phyloP scores from a whole-genome alignment of 2,113 vertebrate species.

The Mungos mungo region DNA sequence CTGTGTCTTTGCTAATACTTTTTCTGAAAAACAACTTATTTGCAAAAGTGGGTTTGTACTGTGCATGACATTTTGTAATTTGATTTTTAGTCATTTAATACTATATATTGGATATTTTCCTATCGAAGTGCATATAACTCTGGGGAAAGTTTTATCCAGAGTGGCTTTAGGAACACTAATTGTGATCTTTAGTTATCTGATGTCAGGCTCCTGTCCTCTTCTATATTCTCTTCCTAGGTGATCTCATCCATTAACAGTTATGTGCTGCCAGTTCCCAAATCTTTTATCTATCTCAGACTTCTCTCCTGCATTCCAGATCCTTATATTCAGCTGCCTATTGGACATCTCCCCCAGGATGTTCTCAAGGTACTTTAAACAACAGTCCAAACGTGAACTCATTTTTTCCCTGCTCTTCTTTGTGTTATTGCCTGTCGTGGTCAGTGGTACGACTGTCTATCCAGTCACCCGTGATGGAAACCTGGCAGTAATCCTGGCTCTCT shows the following conservation, averaged over 20 bases:
- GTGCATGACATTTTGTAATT: neutral
- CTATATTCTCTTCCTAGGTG: slow-evolving; percentile 28
- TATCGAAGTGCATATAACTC: neutral
- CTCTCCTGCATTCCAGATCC: slow-evolving; percentile 48
- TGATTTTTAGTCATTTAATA: slow-evolving; percentile 39
- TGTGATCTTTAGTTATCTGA: neutral
- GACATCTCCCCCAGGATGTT: slow-evolving; percentile 49
- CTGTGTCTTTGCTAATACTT: neutral
- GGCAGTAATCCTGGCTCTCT: neutral
- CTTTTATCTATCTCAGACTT: slow-evolving; percentile 36
- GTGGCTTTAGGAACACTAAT: neutral
- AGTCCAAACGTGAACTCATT: neutral
- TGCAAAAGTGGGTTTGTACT: slow-evolving; percentile 32
- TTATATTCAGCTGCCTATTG: neutral
- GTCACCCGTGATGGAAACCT: neutral
- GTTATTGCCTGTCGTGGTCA: neutral
- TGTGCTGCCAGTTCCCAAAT: slow-evolving; percentile 17
- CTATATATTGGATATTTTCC: slow-evolving; percentile 16
- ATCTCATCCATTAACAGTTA: neutral
- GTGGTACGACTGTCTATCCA: neutral
- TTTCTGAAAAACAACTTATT: neutral
- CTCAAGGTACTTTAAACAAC: slow-evolving; percentile 44
- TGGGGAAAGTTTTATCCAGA: neutral
- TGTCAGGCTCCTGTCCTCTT: neutral
- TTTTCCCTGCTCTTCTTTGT: neutral